Percentiles rank a stretch among this genome's conserved stretches.
phyloP scores from a whole-genome alignment of 2,113 vertebrate species.

The Spizaetus ornatus region DNA sequence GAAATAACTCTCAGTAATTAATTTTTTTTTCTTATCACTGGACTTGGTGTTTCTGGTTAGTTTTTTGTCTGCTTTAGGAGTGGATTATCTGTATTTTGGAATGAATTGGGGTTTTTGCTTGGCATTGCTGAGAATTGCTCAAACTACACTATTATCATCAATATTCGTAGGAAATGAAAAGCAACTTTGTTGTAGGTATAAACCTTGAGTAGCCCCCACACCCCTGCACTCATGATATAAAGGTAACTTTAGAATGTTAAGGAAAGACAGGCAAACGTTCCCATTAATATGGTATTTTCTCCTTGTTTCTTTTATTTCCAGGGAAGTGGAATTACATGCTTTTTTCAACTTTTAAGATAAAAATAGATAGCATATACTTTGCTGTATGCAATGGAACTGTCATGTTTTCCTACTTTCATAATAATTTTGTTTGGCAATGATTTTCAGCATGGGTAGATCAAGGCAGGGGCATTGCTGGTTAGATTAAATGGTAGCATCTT shows the following conservation, averaged over 20 bases:
- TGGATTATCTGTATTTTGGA: neutral
- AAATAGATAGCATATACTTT: neutral
- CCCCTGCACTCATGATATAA: neutral
- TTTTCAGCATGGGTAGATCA: neutral
- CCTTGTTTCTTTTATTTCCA: neutral
- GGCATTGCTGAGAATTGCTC: neutral
- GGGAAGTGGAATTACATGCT: neutral
- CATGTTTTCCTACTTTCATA: neutral
- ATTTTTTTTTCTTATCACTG: neutral
- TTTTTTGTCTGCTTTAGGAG: neutral
- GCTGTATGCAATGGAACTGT: neutral
- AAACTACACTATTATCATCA: neutral
- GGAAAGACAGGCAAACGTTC: neutral
- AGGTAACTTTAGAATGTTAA: neutral
- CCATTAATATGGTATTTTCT: neutral
- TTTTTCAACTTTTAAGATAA: neutral
- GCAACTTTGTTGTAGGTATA: neutral
- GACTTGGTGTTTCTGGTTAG: neutral
- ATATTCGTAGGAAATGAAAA: neutral
- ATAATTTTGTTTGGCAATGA: neutral
- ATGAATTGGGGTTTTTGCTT: neutral
- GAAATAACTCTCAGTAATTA: neutral
- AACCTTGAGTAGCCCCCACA: neutral
- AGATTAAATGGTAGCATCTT: neutral
- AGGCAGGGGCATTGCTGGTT: neutral